These are phyloP conservation scores for Siderastrea radians DNA, from an alignment of 92 coral and sea anemone genomes.

Conservation along the genomic window DNA sequence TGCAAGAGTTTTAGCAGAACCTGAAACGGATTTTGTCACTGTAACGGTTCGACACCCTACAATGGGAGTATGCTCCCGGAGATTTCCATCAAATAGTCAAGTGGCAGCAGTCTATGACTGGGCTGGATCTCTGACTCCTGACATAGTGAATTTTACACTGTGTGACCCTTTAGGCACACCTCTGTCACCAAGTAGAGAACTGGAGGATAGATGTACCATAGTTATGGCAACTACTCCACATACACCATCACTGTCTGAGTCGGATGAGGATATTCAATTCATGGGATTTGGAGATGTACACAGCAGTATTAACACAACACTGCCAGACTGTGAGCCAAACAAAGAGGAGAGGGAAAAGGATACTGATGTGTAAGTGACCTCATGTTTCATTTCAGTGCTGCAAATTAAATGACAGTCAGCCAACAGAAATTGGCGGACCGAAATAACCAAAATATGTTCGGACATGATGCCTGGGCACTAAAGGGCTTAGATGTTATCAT, in stretches of 20 bases:
- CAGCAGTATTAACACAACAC: slow-evolving; percentile 52
- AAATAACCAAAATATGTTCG: slow-evolving; percentile 2
- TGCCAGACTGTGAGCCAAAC: slow-evolving; percentile 56
- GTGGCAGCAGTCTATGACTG: slow-evolving; percentile 72
- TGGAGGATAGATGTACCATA: slow-evolving; percentile 61
- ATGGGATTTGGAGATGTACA: slow-evolving; percentile 67
- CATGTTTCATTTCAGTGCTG: slow-evolving; percentile 11
- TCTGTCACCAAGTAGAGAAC: slow-evolving; percentile 54
- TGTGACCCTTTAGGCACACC: slow-evolving; percentile 71
- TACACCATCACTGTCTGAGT: slow-evolving; percentile 60
- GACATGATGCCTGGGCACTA: slow-evolving; percentile 20
- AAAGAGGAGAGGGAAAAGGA: slow-evolving; percentile 44
- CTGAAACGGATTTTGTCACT: slow-evolving; percentile 67
- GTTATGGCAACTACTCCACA: slow-evolving; percentile 58
- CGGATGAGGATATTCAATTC: slow-evolving; percentile 67
- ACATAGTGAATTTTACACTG: slow-evolving; percentile 64
- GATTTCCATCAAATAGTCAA: slow-evolving; percentile 32
- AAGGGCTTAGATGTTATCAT: slow-evolving; percentile 20
- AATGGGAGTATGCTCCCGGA: slow-evolving; percentile 60
- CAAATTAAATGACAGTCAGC: slow-evolving; percentile 23
- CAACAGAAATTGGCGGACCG: slow-evolving; percentile 20
- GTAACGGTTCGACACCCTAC: slow-evolving; percentile 52
- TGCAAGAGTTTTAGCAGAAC: slow-evolving; percentile 75
- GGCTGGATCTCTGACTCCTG: slow-evolving; percentile 65
- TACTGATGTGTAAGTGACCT: slow-evolving; percentile 52